These are phyloP conservation scores for Macrosteles quadrilineatus DNA, from an alignment of 1,140 invertebrate genomes.

Conservation along the genomic window DNA sequence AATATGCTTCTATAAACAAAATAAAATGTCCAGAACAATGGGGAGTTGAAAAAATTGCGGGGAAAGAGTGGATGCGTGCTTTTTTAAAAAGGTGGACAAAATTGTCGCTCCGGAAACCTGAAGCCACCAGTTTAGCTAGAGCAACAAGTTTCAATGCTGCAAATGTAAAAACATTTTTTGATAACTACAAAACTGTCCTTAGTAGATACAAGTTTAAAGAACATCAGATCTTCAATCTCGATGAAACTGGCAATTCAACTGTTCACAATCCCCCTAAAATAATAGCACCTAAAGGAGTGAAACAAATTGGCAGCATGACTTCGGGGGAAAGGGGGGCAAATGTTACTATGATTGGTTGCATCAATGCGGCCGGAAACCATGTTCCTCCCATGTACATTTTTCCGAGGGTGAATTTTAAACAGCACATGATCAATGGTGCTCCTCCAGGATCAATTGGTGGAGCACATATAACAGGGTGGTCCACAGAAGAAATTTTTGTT, in stretches of 20 bases:
- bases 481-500: too few relatives aligned
- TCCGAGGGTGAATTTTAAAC: too few relatives aligned
- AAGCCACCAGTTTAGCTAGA: neutral
- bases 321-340: too few relatives aligned
- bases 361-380: too few relatives aligned
- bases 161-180: neutral
- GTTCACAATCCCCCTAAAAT: too few relatives aligned
- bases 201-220: neutral
- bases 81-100: neutral
- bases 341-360: too few relatives aligned
- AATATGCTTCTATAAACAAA: neutral
- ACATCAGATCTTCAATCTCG: neutral
- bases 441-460: too few relatives aligned
- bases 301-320: too few relatives aligned
- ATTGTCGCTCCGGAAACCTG: neutral
- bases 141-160: neutral
- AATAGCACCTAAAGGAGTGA: too few relatives aligned
- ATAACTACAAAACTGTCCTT: neutral
- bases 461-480: too few relatives aligned
- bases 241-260: neutral
- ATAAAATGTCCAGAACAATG: neutral
- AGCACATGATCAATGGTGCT: too few relatives aligned
- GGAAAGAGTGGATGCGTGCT: neutral
- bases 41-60: neutral
- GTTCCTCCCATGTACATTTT: too few relatives aligned